These are phyloP conservation scores for Poecilia gillii DNA, from an alignment of 2,797 vertebrate genomes.

Conservation along the genomic window DNA sequence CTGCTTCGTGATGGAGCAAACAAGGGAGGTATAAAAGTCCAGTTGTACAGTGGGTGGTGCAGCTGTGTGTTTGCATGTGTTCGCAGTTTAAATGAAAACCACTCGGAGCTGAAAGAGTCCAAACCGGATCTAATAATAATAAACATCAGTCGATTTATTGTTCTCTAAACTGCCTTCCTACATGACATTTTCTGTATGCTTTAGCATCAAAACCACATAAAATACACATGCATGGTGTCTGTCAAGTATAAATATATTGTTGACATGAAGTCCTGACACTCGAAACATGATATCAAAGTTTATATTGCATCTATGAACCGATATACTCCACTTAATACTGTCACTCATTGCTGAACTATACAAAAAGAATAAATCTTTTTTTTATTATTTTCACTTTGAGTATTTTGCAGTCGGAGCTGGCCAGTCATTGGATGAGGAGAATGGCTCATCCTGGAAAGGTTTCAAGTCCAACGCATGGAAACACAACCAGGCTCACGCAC, in stretches of 20 bases:
- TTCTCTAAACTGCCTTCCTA: not conserved
- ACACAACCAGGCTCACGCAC: not conserved
- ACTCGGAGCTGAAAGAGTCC: constrained; percentile 18
- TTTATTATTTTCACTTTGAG: not conserved
- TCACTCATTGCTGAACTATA: not conserved
- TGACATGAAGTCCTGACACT: not conserved
- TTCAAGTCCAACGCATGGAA: not conserved
- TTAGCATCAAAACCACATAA: not conserved
- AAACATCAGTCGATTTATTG: not conserved
- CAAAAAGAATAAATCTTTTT: not conserved
- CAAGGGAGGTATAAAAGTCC: constrained; percentile 47
- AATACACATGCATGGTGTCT: not conserved
- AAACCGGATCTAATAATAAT: constrained; percentile 8
- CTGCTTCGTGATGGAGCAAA: constrained; percentile 43
- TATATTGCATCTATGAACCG: not conserved
- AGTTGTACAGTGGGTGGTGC: constrained; percentile 51
- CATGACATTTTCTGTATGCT: not conserved
- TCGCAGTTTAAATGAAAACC: constrained; percentile 18
- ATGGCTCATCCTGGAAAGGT: too few species aligned
- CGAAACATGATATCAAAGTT: not conserved
- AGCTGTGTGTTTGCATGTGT: constrained; percentile 24
- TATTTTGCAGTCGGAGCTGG: not conserved
- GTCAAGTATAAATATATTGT: not conserved
- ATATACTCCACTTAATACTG: not conserved
- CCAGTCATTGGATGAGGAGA: too few species aligned